Evolutionary conservation across 2,113 vertebrate genomes (phyloP).

Genomic region (Lagopus muta): DNA sequence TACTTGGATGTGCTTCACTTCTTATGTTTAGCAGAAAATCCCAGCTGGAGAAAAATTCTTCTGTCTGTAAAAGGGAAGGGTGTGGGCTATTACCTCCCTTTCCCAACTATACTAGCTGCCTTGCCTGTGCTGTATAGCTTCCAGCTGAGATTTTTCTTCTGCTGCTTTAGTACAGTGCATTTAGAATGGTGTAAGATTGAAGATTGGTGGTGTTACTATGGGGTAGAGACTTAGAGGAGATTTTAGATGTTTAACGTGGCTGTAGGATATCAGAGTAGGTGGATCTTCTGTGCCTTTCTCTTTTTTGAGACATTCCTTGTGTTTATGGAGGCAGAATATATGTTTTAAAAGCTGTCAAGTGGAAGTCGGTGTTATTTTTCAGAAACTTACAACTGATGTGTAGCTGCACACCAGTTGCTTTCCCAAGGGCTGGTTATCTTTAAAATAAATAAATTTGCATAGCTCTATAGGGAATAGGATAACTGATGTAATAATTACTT

Average conservation of each 20-base stretch:
- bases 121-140: slow-evolving; percentile 35
- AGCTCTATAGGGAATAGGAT: slow-evolving; percentile 63
- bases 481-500: slow-evolving; percentile 78
- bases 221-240: background rate
- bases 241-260: background rate
- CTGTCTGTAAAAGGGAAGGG: slow-evolving; percentile 57
- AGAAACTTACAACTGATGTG: slow-evolving; percentile 12
- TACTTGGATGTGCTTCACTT: slow-evolving; percentile 48
- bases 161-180: background rate
- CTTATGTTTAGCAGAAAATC: slow-evolving; percentile 43
- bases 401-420: slow-evolving; percentile 53
- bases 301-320: background rate
- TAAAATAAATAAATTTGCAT: slow-evolving; percentile 67
- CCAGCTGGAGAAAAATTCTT: slow-evolving; percentile 60
- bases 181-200: background rate
- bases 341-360: background rate
- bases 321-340: background rate
- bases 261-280: background rate
- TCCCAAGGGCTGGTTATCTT: slow-evolving; percentile 66
- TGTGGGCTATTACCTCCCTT: slow-evolving; percentile 43
- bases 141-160: background rate
- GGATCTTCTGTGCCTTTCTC: background rate
- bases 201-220: background rate
- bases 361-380: slow-evolving; percentile 28
- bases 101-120: slow-evolving; percentile 43